Conservation (phyloP, 1,140 invertebrate species). For the Homarus americanus region DNA sequence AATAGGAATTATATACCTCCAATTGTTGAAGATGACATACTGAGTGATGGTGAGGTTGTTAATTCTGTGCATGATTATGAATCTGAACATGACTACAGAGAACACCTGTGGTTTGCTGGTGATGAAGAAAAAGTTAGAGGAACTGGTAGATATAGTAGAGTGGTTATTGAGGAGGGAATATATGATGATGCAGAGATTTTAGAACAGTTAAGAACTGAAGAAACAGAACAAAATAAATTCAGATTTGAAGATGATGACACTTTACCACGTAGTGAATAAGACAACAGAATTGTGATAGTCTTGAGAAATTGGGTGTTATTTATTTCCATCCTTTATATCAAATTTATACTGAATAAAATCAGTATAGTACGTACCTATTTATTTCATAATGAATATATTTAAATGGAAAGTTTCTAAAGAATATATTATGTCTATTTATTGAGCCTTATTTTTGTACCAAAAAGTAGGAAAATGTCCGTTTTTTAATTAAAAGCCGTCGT, state of each 20-base stretch:
- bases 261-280: background rate
- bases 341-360: too few species aligned
- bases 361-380: background rate
- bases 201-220: background rate
- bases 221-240: too few species aligned
- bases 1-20: background rate
- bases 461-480: too few species aligned
- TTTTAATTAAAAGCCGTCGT: too few species aligned
- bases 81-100: background rate
- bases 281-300: background rate
- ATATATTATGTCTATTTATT: background rate
- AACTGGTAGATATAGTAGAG: conserved; percentile 16
- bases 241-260: background rate
- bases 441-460: background rate
- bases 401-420: background rate
- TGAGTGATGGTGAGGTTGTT: conserved; percentile 17
- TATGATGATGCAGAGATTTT: background rate
- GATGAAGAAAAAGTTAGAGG: conserved; percentile 28
- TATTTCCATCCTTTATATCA: background rate
- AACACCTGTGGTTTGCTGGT: conserved; percentile 34
- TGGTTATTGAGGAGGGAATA: background rate
- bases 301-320: background rate
- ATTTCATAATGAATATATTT: background rate
- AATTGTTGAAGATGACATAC: conserved; percentile 32
- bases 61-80: conserved; percentile 9